Evolutionary conservation across 2,797 vertebrate species (phyloP).

Genomic region (Rhinella marina): DNA sequence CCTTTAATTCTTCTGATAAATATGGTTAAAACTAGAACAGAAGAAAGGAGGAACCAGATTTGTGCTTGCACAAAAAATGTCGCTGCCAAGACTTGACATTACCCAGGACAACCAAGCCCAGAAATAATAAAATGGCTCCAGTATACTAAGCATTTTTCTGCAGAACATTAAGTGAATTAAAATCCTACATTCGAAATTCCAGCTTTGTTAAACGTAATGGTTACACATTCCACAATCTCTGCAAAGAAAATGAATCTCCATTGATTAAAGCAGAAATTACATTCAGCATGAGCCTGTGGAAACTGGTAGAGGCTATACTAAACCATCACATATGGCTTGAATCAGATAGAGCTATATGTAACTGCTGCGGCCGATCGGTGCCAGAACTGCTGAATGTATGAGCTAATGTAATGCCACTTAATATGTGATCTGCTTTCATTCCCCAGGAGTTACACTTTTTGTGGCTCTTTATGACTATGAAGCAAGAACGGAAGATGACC

Average conservation of each 20-base stretch:
- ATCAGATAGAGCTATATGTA: constrained; percentile 37
- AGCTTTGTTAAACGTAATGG: background rate
- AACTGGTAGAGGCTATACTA: constrained; percentile 19
- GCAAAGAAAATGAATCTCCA: constrained; percentile 21
- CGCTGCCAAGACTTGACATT: constrained; percentile 20
- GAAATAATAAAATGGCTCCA: background rate
- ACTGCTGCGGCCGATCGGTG: background rate
- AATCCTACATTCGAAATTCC: background rate
- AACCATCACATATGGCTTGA: constrained; percentile 43
- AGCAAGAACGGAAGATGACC: constrained; percentile 94
- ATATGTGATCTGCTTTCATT: constrained; percentile 61
- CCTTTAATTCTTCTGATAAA: background rate
- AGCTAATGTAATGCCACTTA: constrained; percentile 41
- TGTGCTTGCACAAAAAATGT: background rate
- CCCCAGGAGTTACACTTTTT: constrained; percentile 93
- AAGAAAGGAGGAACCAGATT: background rate
- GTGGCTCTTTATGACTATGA: constrained; percentile 98
- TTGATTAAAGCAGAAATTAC: constrained; percentile 48
- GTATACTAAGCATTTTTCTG: constrained; percentile 2
- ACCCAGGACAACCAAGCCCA: constrained; percentile 16
- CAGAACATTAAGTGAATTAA: constrained; percentile 27
- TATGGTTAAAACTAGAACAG: background rate
- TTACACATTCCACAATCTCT: constrained; percentile 30
- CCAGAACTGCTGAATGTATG: constrained; percentile 25
- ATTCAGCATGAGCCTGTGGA: constrained; percentile 21